Evolutionary conservation across 2,797 vertebrate genomes (phyloP), one percentile per base, ranked within the genome.

Genomic region (Percopsis omiscomaycus): DNA sequence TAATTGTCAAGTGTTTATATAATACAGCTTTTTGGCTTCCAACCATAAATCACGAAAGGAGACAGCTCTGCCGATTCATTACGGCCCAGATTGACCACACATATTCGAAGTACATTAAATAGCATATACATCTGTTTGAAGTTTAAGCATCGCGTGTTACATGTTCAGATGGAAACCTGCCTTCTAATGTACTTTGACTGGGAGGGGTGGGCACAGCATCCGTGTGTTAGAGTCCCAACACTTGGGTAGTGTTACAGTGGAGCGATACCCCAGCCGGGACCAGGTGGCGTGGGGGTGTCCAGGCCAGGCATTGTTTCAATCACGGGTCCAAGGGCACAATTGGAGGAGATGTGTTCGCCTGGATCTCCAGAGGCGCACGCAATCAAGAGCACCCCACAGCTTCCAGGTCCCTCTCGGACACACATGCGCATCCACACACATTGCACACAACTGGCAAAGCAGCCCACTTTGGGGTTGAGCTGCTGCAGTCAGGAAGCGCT

Each of bases 301-400:
- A 14, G 70, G 73, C 63, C 77, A 83, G 79, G 71, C 78, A 69
- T 74, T 70, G 76, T 88, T 89, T 88, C 80, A 86, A 84, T 90
- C 86, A 84, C 70, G 62, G 50, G 48, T 3, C 55, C 50, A 44
- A 12, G 68, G 59, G 66, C 71, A 74, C 61, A 86, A 88, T 85
- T 87, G 74, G 79, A 87, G 83, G 83, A 88, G 84, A 89, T 84
- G 72, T 86, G 74, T 82, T 86, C 63, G 77, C 78, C 78, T 62
- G 74, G 84, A 78, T 82, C 74, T 61, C 81, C 66, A 88, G 83
- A 78, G 76, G 71, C 67, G 66, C 68, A 73, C 59, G 79, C 81
- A 88, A 87, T 86, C 84, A 89, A 71, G 79, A 78, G 27, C 47
- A 46, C 61, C 61, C 45, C 14, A 13, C 37, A 28, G 27, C 51